Base-by-base conservation (phyloP, 2,797 vertebrate species). In the Lophotriccus pileatus region DNA sequence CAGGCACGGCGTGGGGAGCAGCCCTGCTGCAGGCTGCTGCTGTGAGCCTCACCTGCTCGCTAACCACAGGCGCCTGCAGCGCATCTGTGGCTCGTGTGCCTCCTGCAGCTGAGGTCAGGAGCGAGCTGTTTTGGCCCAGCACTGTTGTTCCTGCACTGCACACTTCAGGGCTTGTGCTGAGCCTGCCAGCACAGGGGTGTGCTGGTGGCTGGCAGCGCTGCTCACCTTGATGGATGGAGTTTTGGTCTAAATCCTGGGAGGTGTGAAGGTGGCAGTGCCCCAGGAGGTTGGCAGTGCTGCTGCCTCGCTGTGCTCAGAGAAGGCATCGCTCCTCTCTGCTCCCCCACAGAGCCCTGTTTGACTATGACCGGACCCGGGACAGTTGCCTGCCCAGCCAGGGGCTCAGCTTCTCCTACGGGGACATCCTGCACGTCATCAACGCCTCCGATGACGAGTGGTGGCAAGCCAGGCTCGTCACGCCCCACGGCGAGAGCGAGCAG, bases 391-490 rank as follows among this genome's bases (percentile, higher is more conserved):
- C 99, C 95, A 99, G 99, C 98, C 99, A 99, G 97, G 99, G 99
- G 7, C 98, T 99, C 96, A 99, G 99, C 97, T 99, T 99, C 97
- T 99, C 98, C 86, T 99, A 99, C 1, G 99, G 99, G 79, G 99
- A 99, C 85, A 99, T 99, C 95, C 98, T 99, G 89, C 99, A 99
- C 9, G 99, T 99, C 96, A 99, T 99, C 96, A 99, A 99, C 6
- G 99, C 99, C 78, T 99, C 99, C 0, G 99, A 99, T 16, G 99
- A 99, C 21, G 99, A 99, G 97, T 99, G 99, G 99, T 99, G 99
- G 99, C 99, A 99, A 97, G 99, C 99, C 14, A 98, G 99, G 93
- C 98, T 99, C n/a, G 99, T 99, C 94, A 99, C 99, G 0, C 98
- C 99, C 70, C 99, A 99, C 1, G 99, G 99, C 56, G 99, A 99